Base-by-base conservation (phyloP, 1,140 invertebrate species). In the Drosophila neocordata region DNA sequence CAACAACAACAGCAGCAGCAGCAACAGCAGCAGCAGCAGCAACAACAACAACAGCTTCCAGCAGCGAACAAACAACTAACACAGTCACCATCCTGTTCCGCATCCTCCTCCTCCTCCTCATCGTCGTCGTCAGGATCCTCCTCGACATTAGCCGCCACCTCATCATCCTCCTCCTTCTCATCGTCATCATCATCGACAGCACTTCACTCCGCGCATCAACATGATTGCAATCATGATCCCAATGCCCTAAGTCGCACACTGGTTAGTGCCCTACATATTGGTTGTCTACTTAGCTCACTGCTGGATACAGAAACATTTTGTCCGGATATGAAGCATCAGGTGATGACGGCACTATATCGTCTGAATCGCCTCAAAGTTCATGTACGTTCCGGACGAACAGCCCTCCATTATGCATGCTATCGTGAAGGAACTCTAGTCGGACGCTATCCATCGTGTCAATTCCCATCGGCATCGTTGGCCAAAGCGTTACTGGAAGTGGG, bases 181-280 rank as follows among this genome's bases (percentile, higher is more conserved):
- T 60, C 12, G 8, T 48, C 41, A 11, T 44, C 75, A 24, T 78
- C 73, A 6, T 89, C 84, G 12, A 89, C 82, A 12, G 76, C 83
- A 20, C 37, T 87, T 22, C 34, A 82, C 24, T 79, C 83, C 37
- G 77, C 73, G n/a, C 76, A 89, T 59, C 76, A 79, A 66, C 93
- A 94, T 67, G 93, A 93, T 72, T 92, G 93, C 41, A 95, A 96
- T 62, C 93, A 95, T 79, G 96, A 97, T 84, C 91, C 95, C 41
- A 95, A 94, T 27, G 95, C 96, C 66, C 93, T 98, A 44, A 96
- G 97, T 80, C 93, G 96, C 73, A 95, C 97, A 24, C 92, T 98
- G 65, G 94, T 97, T n/a, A 97, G 97, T 75, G 95, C 96, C 4
- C 93, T 98, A 65, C 96, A 98, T 82, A 92, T 97, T 57, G 95